A percentile compares a stretch with the other conserved stretches of the same genome.
Conservation (phyloP, 1,140 invertebrate genomes). For the Amyelois transitella region DNA sequence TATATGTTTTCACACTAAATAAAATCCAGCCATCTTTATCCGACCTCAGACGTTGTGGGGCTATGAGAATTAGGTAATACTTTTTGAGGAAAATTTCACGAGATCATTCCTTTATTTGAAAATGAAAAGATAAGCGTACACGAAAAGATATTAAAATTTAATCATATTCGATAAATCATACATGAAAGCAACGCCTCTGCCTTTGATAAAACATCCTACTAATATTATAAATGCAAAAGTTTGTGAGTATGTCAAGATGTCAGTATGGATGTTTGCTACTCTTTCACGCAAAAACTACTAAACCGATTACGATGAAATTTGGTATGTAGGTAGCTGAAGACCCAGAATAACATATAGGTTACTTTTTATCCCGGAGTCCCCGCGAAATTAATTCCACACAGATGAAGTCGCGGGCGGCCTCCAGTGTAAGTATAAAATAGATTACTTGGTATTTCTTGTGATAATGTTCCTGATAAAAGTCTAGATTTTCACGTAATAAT, state of each 20-base stretch:
- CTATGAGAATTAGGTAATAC: neutral
- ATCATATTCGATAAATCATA: neutral
- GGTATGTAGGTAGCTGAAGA: too few relatives aligned
- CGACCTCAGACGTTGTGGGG: slow-evolving; percentile 1
- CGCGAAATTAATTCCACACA: too few relatives aligned
- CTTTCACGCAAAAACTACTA: too few relatives aligned
- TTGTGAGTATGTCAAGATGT: too few relatives aligned
- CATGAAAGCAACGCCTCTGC: too few relatives aligned
- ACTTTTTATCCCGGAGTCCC: too few relatives aligned
- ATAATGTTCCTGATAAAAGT: neutral
- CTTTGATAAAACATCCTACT: too few relatives aligned
- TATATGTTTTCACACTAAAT: slow-evolving; percentile 6
- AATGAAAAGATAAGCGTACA: neutral
- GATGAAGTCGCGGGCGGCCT: too few relatives aligned
- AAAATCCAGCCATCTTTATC: neutral
- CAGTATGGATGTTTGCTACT: too few relatives aligned
- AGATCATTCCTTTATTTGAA: neutral
- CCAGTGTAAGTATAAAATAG: neutral
- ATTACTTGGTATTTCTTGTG: neutral
- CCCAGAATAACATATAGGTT: too few relatives aligned
- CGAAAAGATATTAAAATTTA: neutral
- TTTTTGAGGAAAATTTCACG: neutral
- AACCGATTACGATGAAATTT: too few relatives aligned
- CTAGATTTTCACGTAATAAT: neutral
- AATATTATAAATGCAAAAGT: too few relatives aligned